Evolutionary conservation across 2,888 invertebrate genomes (phyloP).

Genomic region (Coenonympha arcania): DNA sequence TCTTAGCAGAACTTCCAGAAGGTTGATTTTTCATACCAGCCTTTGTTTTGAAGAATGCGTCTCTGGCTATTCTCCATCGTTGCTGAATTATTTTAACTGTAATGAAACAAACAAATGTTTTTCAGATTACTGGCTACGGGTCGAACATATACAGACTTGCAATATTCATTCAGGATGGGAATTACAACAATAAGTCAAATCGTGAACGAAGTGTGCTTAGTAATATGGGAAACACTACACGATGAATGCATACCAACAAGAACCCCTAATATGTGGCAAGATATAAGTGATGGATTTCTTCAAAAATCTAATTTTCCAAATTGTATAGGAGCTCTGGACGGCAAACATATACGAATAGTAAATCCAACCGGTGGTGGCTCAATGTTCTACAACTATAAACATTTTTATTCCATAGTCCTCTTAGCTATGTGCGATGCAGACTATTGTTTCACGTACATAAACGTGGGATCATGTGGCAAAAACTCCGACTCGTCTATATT

Average conservation of each 20-base stretch:
- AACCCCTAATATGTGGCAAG: constrained; percentile 23
- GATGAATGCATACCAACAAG: constrained; percentile 28
- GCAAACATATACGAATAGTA: too few relatives aligned
- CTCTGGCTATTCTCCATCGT: neutral
- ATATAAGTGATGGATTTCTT: too few relatives aligned
- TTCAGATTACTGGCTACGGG: neutral
- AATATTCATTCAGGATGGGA: constrained; percentile 11
- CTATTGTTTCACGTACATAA: too few relatives aligned
- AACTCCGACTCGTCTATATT: too few relatives aligned
- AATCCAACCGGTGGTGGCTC: too few relatives aligned
- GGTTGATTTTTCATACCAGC: neutral
- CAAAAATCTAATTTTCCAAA: too few relatives aligned
- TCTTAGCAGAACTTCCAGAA: neutral
- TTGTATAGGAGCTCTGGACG: too few relatives aligned
- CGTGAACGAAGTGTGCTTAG: constrained; percentile 28
- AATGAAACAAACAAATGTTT: neutral
- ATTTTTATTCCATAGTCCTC: too few relatives aligned
- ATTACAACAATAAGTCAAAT: constrained; percentile 27
- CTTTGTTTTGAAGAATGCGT: neutral
- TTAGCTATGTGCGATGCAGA: too few relatives aligned
- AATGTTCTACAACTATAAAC: too few relatives aligned
- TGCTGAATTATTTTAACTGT: neutral
- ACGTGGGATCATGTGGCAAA: neutral
- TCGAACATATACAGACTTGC: constrained; percentile 1
- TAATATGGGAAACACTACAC: constrained; percentile 23